phyloP scores from a whole-genome alignment of 1,140 invertebrate genomes.

The Ylistrum balloti region DNA sequence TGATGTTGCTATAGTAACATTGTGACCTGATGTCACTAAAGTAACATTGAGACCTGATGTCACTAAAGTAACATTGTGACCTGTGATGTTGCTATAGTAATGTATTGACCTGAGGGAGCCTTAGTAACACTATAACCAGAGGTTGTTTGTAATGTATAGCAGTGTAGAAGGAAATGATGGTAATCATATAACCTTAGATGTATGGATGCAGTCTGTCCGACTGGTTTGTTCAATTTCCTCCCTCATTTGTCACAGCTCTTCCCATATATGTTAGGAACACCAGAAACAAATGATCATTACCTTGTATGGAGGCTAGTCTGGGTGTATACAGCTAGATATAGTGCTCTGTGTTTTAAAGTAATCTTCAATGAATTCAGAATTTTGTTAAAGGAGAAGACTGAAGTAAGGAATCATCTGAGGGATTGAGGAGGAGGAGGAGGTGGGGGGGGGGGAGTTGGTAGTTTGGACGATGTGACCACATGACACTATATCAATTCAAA shows the following conservation, averaged over 20 bases:
- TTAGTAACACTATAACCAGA: not conserved
- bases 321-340: too few species aligned
- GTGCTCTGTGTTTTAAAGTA: too few species aligned
- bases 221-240: slow-evolving; percentile 1
- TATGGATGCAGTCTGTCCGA: not conserved
- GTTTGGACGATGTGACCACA: too few species aligned
- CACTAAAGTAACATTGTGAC: too few species aligned
- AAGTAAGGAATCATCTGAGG: too few species aligned
- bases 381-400: too few species aligned
- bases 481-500: too few species aligned
- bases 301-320: not conserved
- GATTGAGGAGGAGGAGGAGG: too few species aligned
- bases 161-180: not conserved
- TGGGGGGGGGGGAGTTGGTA: too few species aligned
- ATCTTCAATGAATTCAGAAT: too few species aligned
- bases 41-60: not conserved
- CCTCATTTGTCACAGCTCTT: not conserved
- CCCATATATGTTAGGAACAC: not conserved
- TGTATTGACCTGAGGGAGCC: not conserved
- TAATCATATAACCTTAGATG: not conserved
- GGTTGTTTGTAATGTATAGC: not conserved
- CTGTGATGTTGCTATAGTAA: not conserved
- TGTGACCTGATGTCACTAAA: not conserved
- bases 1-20: not conserved
- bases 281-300: slow-evolving; percentile 6